Evolutionary conservation across 2,888 invertebrate species (phyloP).

Genomic region (Halocaridina rubra): DNA sequence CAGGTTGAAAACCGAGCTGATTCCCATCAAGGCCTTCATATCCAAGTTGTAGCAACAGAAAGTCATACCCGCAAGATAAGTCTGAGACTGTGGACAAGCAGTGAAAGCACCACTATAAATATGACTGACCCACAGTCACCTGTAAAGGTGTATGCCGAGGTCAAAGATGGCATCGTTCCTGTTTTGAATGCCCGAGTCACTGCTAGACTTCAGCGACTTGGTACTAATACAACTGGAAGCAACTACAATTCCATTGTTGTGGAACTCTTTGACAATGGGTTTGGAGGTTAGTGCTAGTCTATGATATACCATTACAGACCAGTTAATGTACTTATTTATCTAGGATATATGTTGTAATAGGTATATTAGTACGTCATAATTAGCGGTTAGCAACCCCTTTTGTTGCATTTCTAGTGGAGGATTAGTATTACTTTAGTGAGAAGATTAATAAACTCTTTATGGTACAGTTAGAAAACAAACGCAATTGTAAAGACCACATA

Average conservation of each 20-base stretch:
- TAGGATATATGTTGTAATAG: too few species aligned
- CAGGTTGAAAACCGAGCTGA: constrained; percentile 61
- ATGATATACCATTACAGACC: too few species aligned
- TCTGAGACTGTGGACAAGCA: constrained; percentile 56
- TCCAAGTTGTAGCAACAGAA: constrained; percentile 54
- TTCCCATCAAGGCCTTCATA: constrained; percentile 62
- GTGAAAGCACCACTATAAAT: constrained; percentile 26
- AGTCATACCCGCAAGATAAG: constrained; percentile 46
- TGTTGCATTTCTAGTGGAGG: too few species aligned
- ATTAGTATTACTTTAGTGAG: too few species aligned
- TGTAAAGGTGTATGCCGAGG: constrained; percentile 66
- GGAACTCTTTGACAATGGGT: constrained; percentile 74
- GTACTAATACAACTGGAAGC: constrained; percentile 65
- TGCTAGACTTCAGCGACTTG: constrained; percentile 51
- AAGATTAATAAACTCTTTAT: too few species aligned
- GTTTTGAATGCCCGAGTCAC: constrained; percentile 48
- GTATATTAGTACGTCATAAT: too few species aligned
- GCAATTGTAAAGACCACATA: too few species aligned
- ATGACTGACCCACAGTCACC: constrained; percentile 44
- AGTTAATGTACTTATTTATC: too few species aligned
- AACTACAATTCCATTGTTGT: constrained; percentile 66
- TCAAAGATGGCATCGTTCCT: constrained; percentile 71
- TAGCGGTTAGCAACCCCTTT: too few species aligned
- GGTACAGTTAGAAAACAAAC: too few species aligned
- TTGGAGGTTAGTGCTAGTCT: constrained; percentile 71